Evolutionary conservation across 2,797 vertebrate species (phyloP), one percentile per base, ranked within the genome.

Genomic region (Enteromius mattozi): DNA sequence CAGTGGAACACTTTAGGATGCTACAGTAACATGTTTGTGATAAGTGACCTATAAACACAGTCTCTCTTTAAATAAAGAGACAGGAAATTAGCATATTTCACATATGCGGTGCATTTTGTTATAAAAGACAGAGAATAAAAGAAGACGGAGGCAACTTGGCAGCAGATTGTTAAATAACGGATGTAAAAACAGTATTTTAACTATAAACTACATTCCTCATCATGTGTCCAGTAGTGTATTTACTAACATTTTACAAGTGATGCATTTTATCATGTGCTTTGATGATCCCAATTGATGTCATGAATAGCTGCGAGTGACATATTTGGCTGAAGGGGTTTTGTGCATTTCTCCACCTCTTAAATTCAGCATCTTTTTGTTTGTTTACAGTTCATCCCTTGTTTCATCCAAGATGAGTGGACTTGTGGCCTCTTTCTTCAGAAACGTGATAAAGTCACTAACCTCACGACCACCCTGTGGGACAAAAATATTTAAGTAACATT

Each of bases 361-460:
- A 71, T 27, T 66, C 81, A 83, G 71, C 13, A 49, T 74, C 45
- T 63, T 27, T 6, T 30, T 78, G 14, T 68, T 47, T 35, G 45
- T 83, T 95, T 90, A 95, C 82, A 95, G 92, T 66, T 96, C 95
- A 0, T 92, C 88, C 80, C 86, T 94, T 0, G 87, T 81, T 0
- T 83, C 89, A 0, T 82, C 72, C 0, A 89, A 0, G 21, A 81
- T 24, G 49, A 89, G 69, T 4, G 80, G 66, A 61, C 86, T 90
- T 65, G 89, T 89, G 0, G 92, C 81, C 81, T 95, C 93, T 4
- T 87, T 90, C 51, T 92, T 92, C 87, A 96, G 83, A 65, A 94
- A 96, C 71, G 65, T 88, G 69, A 96, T 87, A 77, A 96, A 93
- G 88, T 95, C 94, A 72, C 69, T 89, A 47, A 95, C 86, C 83